Percentiles rank a stretch among this genome's conserved stretches.
These are phyloP conservation scores for Mirza zaza DNA, from an alignment of 2,113 vertebrate species.

Conservation along the genomic window DNA sequence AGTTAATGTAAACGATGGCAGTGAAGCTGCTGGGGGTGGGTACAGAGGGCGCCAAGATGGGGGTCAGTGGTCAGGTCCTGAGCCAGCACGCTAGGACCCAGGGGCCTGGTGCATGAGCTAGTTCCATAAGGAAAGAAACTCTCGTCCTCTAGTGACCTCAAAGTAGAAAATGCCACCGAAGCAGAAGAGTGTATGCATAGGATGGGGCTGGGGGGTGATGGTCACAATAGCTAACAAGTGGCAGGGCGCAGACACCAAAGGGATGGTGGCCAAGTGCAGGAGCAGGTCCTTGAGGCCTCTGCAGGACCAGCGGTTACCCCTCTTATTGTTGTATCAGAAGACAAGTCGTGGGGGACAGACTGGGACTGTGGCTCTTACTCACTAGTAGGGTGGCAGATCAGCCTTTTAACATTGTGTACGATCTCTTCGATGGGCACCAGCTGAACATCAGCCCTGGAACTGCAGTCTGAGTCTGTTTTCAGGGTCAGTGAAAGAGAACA, in stretches of 20 bases:
- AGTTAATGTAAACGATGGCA: slow-evolving; percentile 67
- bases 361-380: not conserved
- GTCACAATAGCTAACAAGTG: not conserved
- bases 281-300: not conserved
- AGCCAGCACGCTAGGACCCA: slow-evolving; percentile 7
- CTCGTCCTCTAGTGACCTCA: not conserved
- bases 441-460: not conserved
- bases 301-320: not conserved
- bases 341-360: not conserved
- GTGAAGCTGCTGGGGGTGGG: slow-evolving; percentile 11
- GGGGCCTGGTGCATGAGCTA: not conserved
- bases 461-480: not conserved
- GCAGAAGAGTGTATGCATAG: not conserved
- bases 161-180: not conserved
- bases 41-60: not conserved
- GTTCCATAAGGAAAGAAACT: slow-evolving; percentile 30
- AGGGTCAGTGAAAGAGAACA: not conserved
- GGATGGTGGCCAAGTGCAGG: not conserved
- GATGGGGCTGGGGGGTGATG: no score
- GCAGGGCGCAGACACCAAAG: not conserved
- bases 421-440: not conserved
- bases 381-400: fast-evolving
- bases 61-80: not conserved
- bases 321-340: not conserved
- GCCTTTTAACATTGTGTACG: not conserved